Conservation (phyloP, 2,888 invertebrate genomes). For the Drosophila borborema region DNA sequence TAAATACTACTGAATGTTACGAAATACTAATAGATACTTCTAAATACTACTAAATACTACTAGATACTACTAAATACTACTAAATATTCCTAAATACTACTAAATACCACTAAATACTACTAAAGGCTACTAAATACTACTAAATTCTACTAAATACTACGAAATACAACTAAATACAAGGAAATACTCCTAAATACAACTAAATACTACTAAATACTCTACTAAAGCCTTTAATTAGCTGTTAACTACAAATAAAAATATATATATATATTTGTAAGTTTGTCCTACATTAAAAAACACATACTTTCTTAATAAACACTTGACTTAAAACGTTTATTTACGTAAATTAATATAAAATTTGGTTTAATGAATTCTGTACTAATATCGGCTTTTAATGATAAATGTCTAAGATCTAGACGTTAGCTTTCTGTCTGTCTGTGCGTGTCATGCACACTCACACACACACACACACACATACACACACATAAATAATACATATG, state of each 20-base stretch:
- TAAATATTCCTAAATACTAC: too few species aligned
- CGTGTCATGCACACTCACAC: conserved; percentile 24
- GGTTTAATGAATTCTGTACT: conserved; percentile 27
- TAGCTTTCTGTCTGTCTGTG: conserved; percentile 4
- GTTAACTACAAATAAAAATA: background rate
- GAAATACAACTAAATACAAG: too few species aligned
- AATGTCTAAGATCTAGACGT: conserved; percentile 3
- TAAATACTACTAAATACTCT: too few species aligned
- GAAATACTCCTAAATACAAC: too few species aligned
- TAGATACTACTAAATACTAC: too few species aligned
- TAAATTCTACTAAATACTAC: too few species aligned
- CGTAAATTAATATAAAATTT: conserved; percentile 22
- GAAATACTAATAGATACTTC: too few species aligned
- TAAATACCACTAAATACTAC: too few species aligned
- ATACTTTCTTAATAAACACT: background rate
- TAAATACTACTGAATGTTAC: too few species aligned
- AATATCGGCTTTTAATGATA: conserved; percentile 48
- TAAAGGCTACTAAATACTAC: too few species aligned
- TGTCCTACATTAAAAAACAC: background rate
- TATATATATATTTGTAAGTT: background rate
- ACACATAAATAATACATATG: conserved; percentile 17
- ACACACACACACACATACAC: conserved; percentile 10
- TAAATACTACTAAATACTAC: too few species aligned
- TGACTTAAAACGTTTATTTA: background rate
- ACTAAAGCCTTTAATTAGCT: too few species aligned